A percentile compares a stretch with the other conserved stretches of the same genome.
Conservation (phyloP, 2,797 vertebrate species). For the Diplodus puntazzo region DNA sequence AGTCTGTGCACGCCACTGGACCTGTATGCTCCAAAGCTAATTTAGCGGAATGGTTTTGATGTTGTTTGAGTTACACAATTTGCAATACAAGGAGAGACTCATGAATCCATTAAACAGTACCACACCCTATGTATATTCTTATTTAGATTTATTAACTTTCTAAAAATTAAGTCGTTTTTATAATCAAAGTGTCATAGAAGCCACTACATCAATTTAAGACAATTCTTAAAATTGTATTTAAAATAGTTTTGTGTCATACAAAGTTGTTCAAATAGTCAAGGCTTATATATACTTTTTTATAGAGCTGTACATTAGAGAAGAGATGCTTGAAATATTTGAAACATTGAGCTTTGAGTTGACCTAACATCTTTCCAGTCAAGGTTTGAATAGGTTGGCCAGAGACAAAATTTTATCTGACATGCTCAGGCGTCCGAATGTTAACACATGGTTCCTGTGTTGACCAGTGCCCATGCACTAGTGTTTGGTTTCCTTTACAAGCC, state of each 20-base stretch:
- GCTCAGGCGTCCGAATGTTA: not conserved
- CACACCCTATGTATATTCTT: not conserved
- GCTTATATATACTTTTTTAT: not conserved
- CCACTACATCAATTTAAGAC: not conserved
- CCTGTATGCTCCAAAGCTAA: not conserved
- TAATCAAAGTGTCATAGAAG: not conserved
- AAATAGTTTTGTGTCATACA: not conserved
- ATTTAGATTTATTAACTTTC: too few relatives aligned
- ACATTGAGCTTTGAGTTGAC: not conserved
- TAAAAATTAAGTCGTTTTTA: not conserved
- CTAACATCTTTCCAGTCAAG: not conserved
- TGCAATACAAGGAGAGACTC: not conserved
- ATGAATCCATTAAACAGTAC: too few relatives aligned
- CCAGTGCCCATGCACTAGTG: too few relatives aligned
- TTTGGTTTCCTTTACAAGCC: conserved; percentile 84
- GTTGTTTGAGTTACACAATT: not conserved
- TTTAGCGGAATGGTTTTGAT: too few relatives aligned
- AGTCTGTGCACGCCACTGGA: not conserved
- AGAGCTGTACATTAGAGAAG: not conserved
- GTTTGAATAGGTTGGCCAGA: not conserved
- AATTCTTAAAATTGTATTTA: not conserved
- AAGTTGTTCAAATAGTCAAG: not conserved
- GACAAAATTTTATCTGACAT: too few relatives aligned
- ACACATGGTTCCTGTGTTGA: not conserved
- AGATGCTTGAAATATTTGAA: too few relatives aligned